Percentiles rank a stretch among this genome's conserved stretches.
Conservation (phyloP, 2,113 vertebrate genomes). For the Bufo gargarizans region DNA sequence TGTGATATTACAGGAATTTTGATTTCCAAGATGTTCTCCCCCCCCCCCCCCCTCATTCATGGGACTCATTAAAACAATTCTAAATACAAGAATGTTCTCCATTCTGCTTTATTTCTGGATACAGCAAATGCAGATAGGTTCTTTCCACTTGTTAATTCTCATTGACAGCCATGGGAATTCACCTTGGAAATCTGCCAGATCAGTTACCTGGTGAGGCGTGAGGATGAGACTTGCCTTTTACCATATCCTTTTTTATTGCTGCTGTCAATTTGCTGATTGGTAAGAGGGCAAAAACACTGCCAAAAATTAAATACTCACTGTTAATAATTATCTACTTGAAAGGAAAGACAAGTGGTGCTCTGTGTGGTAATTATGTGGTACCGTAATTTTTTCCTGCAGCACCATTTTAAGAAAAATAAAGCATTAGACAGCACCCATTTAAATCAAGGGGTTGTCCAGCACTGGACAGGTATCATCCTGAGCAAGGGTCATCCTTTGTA, state of each 20-base stretch:
- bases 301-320: neutral
- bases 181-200: conserved; percentile 29
- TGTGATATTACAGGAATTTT: neutral
- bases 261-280: neutral
- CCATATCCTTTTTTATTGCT: neutral
- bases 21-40: neutral
- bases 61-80: neutral
- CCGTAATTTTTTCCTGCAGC: too few species aligned
- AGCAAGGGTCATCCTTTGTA: too few species aligned
- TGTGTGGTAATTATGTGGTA: too few species aligned
- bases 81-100: neutral
- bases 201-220: conserved; percentile 27
- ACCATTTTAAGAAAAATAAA: too few species aligned
- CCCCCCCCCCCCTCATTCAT: neutral
- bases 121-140: conserved; percentile 28
- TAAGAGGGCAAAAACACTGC: neutral
- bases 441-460: too few species aligned
- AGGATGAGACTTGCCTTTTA: conserved; percentile 20
- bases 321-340: neutral
- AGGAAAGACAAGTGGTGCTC: neutral
- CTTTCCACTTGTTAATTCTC: conserved; percentile 36
- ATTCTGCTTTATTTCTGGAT: neutral
- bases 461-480: too few species aligned
- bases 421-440: too few species aligned
- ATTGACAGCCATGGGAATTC: conserved; percentile 37